Percentiles rank a stretch among this genome's conserved stretches.
phyloP scores from a whole-genome alignment of 2,888 invertebrate species.

The Syrphus vitripennis region DNA sequence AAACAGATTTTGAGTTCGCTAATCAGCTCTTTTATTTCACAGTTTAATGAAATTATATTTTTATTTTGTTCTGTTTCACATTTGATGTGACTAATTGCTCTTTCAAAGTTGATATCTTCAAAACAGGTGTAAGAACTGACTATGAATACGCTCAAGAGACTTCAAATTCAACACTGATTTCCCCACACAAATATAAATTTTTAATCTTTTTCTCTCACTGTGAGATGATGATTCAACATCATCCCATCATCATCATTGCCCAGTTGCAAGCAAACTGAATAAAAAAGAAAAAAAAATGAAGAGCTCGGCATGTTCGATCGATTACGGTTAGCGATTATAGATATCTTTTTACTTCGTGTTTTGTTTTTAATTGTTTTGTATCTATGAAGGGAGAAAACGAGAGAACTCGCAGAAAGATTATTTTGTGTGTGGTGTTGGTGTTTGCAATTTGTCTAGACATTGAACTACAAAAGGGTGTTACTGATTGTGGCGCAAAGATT shows the following conservation, averaged over 20 bases:
- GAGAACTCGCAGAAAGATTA: background rate
- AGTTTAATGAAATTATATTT: background rate
- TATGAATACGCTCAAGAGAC: constrained; percentile 43
- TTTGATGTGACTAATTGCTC: background rate
- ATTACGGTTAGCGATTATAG: constrained; percentile 65
- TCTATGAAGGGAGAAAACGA: background rate
- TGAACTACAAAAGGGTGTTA: constrained; percentile 71
- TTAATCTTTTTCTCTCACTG: background rate
- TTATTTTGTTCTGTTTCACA: background rate
- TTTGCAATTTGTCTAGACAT: constrained; percentile 71
- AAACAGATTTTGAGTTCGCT: constrained; percentile 13
- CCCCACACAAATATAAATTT: background rate
- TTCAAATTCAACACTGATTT: constrained; percentile 30
- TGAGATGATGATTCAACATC: constrained; percentile 25
- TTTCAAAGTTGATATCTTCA: background rate
- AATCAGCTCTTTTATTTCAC: background rate
- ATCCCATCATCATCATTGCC: no score
- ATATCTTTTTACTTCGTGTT: constrained; percentile 9
- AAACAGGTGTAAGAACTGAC: constrained; percentile 54
- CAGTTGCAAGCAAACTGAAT: background rate
- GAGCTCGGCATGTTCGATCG: constrained; percentile 47
- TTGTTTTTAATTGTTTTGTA: constrained; percentile 57
- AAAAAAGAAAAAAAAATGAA: constrained; percentile 9
- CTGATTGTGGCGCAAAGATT: constrained; percentile 67
- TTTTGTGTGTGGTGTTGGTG: constrained; percentile 40